Base-by-base conservation (phyloP, 2,113 vertebrate genomes). In the Eleginops maclovinus region DNA sequence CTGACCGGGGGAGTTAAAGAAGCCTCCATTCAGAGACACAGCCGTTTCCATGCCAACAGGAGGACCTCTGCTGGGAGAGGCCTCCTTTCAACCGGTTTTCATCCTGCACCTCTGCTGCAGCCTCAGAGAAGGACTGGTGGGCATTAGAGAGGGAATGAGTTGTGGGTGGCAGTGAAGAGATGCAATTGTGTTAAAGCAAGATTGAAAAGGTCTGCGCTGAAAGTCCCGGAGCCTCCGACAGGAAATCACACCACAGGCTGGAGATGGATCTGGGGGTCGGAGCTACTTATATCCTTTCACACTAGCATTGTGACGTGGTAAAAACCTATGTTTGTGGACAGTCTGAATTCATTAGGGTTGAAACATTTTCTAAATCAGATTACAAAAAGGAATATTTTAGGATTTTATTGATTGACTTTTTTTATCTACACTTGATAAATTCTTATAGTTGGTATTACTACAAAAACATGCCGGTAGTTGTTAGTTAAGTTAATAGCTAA, bases 31-130 rank as follows among this genome's bases (percentile, higher is more conserved):
- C 84, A 92, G 75, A 91, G 82, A 83, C 81, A 81, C 79, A 66
- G 71, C 21, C 17, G 88, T 92, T 91, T 83, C 90, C 88, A 92
- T 90, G 89, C 77, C 87, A 89, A 92, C 87, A 7, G 72, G 53
- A 7, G 72, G 53, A 79, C 77, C 84, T 79, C 82, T 79, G 77
- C 76, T 86, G 82, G 85, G 85, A 88, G 87, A 84, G 78, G 63
- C 85, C 88, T 84, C 75, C 73, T 85, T 90, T 89, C 56, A 79
- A 81, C 54, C 13, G 21, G 31, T 67, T 79, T 86, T 77, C 60
- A 61, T 88, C 81, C 75, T 62, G 74, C 63, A 88, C 78, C 82
- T 76, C 84, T 72, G 72, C 77, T 75, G 59, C 60, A 69, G 72
- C 47, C 72, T 86, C 72, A 67, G 19, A 72, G 63, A 75, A 72